Evolutionary conservation across 2,888 invertebrate genomes (phyloP).

Genomic region (Metopia argyrocephala): DNA sequence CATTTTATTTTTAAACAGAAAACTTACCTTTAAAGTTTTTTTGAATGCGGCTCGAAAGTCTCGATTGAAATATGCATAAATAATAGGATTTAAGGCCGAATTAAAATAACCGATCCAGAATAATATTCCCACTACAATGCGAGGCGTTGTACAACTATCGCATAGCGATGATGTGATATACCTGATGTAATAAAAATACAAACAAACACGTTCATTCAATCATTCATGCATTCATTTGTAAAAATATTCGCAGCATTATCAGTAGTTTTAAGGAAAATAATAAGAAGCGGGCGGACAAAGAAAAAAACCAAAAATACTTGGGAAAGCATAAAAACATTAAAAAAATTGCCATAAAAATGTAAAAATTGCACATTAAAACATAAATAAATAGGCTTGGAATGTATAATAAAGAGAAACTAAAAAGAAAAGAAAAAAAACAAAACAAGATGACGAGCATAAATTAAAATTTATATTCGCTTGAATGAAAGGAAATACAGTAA

Average conservation of each 20-base stretch:
- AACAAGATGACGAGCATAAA: conserved; percentile 8
- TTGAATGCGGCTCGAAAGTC: conserved; percentile 97
- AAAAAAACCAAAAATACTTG: not conserved
- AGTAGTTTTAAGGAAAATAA: not conserved
- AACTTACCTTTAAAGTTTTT: conserved; percentile 85
- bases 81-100: conserved; percentile 96
- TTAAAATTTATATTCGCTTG: conserved; percentile 16
- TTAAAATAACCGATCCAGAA: conserved; percentile 99
- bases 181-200: conserved; percentile 80
- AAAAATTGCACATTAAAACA: not conserved
- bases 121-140: conserved; percentile 90
- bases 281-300: not conserved
- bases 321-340: conserved; percentile 1
- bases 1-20: not conserved
- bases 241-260: not conserved
- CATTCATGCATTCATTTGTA: not conserved
- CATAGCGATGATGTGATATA: conserved; percentile 90
- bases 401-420: not conserved
- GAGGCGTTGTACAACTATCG: conserved; percentile 88
- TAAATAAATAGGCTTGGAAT: too few relatives aligned
- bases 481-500: conserved; percentile 17
- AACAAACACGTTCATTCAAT: not conserved
- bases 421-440: not conserved
- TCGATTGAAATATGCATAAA: conserved; percentile 98
- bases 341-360: not conserved